Evolutionary conservation across 1,140 invertebrate species (phyloP).

Genomic region (Eulimnadia texana): DNA sequence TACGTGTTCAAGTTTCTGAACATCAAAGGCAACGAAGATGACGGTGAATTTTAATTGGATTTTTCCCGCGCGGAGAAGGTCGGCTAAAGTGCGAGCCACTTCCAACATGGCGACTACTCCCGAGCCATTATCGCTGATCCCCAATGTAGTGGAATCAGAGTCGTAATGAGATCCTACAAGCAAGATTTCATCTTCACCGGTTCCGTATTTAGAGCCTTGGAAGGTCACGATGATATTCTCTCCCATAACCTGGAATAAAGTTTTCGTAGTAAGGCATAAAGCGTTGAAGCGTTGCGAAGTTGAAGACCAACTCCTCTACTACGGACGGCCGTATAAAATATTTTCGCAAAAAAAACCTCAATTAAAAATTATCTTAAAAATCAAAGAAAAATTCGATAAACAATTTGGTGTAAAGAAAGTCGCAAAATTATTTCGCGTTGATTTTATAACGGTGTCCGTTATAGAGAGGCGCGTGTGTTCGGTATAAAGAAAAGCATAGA

Average conservation of each 20-base stretch:
- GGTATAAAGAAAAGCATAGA: neutral
- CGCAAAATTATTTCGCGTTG: too few relatives aligned
- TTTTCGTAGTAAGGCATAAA: neutral
- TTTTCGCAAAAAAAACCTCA: too few relatives aligned
- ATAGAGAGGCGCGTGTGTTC: too few relatives aligned
- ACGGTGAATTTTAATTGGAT: constrained; percentile 1
- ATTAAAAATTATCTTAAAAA: too few relatives aligned
- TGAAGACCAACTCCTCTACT: too few relatives aligned
- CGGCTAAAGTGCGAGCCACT: constrained; percentile 26
- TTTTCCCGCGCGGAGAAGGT: constrained; percentile 7
- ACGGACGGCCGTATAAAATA: neutral
- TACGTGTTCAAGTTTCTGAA: constrained; percentile 14
- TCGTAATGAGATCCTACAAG: constrained; percentile 34
- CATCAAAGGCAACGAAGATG: constrained; percentile 16
- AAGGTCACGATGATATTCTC: constrained; percentile 30
- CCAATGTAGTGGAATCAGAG: constrained; percentile 24
- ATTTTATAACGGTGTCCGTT: too few relatives aligned
- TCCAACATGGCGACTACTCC: constrained; percentile 31
- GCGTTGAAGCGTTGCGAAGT: neutral
- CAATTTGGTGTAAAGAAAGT: too few relatives aligned
- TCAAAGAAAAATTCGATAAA: too few relatives aligned
- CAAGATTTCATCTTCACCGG: constrained; percentile 26
- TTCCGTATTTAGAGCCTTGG: constrained; percentile 27
- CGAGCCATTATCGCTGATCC: constrained; percentile 33
- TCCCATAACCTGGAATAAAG: constrained; percentile 19